A percentile compares a stretch with the other conserved stretches of the same genome.
These are phyloP conservation scores for Drosophila borealis DNA, from an alignment of 2,888 invertebrate genomes.

Conservation along the genomic window DNA sequence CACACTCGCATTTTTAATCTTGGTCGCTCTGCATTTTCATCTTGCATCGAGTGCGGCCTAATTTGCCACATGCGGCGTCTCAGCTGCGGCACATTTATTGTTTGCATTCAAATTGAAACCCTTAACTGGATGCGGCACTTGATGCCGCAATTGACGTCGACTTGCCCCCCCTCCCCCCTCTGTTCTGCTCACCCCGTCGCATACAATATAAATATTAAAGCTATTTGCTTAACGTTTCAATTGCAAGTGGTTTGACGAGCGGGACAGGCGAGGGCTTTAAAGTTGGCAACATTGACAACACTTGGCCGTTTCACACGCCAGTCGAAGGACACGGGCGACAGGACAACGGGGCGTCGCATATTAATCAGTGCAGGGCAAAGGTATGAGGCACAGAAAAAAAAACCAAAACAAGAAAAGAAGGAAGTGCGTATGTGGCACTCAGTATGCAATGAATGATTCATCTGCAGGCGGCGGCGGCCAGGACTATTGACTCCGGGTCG, in stretches of 20 bases:
- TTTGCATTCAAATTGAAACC: conserved; percentile 57
- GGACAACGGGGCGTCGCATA: conserved; percentile 69
- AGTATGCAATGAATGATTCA: conserved; percentile 48
- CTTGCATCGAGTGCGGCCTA: conserved; percentile 57
- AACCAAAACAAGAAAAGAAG: background rate
- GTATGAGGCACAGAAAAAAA: conserved; percentile 26
- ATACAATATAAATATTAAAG: conserved; percentile 78
- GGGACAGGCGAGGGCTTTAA: conserved; percentile 16
- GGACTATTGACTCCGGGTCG: conserved; percentile 42
- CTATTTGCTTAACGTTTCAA: conserved; percentile 79
- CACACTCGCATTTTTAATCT: background rate
- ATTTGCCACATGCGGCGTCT: conserved; percentile 77
- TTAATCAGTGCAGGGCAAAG: conserved; percentile 60
- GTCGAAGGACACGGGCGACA: conserved; percentile 18
- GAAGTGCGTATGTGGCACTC: conserved; percentile 46
- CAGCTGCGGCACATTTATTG: conserved; percentile 43
- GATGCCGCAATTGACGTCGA: conserved; percentile 61
- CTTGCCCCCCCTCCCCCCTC: conserved; percentile 27
- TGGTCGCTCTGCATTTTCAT: conserved; percentile 15
- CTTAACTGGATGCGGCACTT: conserved; percentile 60
- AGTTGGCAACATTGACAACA: conserved; percentile 64
- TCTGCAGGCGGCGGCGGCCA: conserved; percentile 22
- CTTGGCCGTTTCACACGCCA: conserved; percentile 75
- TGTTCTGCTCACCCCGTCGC: conserved; percentile 25
- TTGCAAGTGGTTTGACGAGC: conserved; percentile 37